Base-by-base conservation (phyloP, 2,113 vertebrate species). In the Myrmophylax atrothorax region DNA sequence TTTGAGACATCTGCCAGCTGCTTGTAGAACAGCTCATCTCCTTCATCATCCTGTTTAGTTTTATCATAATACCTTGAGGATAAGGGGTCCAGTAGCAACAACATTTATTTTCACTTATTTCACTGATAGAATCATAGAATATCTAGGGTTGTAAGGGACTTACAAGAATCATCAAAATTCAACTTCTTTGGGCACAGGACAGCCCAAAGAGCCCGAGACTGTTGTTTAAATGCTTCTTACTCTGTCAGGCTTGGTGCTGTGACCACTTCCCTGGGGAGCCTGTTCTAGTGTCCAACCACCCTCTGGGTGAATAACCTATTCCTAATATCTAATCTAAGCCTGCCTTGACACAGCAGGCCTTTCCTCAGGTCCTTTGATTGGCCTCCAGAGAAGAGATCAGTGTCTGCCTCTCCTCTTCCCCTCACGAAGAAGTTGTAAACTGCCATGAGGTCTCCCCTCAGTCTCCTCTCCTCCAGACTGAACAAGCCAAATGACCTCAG, bases 391-490 rank as follows among this genome's bases (percentile, higher is more conserved):
- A 14, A 24, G 8, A 26, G 14, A 26, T 64, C 31, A 50, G 14
- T 58, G 25, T 2, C 37, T 44, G 12, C 18, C 6, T 12, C 9
- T 33, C 1, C 9, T 14, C 22, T 52, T 52, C 33, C 18, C 4
- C 6, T 40, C 7, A 4, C 3, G 5, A 66, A 18, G 9, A 64
- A 49, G 25, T 8, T 88, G 29, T 14, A 47, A 18, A 18, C 20
- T 56, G 8, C 3, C 2, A 0, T 26, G 33, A 33, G 3, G 7
- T 58, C 14, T 66, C 4, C 10, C 11, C 11, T 73, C 50, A 42
- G 9, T 37, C 49, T 79, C 17, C 20, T n/a, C 14, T 46, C 25
- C 29, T 44, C 17, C 42, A 49, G 29, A 5, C 35, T 50, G 35
- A 50, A 44, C 5, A 58, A 6, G 14, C 9, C 31, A 42, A 58